A percentile compares a stretch with the other conserved stretches of the same genome.
These are phyloP conservation scores for Poecilia latipinna DNA, from an alignment of 2,113 vertebrate genomes.

Conservation along the genomic window DNA sequence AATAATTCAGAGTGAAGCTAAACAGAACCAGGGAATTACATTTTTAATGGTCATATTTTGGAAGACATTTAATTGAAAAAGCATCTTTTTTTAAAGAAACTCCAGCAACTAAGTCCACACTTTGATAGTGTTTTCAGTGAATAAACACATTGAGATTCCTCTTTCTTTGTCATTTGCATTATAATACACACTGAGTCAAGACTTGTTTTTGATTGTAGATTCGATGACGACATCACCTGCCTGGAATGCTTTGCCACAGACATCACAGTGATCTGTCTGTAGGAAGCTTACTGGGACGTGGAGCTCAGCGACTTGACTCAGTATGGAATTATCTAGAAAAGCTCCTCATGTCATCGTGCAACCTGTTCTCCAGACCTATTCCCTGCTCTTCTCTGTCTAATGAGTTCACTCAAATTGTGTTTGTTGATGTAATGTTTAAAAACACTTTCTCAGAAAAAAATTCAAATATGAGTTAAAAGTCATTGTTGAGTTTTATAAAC, in stretches of 20 bases:
- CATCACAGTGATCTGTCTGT: conserved; percentile 94
- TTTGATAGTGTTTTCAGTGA: neutral
- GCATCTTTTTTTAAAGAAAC: no score
- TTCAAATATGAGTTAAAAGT: conserved; percentile 8
- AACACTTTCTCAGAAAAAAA: neutral
- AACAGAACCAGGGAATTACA: neutral
- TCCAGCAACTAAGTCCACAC: no score
- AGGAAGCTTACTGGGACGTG: conserved; percentile 96
- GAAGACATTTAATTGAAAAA: neutral
- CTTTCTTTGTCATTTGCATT: neutral
- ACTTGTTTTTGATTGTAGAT: conserved; percentile 70
- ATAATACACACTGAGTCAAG: neutral
- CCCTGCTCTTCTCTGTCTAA: neutral
- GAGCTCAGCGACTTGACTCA: conserved; percentile 94
- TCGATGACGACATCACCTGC: conserved; percentile 95
- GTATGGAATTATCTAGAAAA: conserved; percentile 83
- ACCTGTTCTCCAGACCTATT: neutral
- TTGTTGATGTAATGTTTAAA: conserved; percentile 1
- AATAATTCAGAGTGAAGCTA: neutral
- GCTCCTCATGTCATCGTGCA: neutral
- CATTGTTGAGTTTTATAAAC: conserved; percentile 2
- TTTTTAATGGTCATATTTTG: neutral
- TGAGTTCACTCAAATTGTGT: neutral
- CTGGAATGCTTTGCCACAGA: conserved; percentile 96
- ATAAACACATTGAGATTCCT: neutral